phyloP scores from a whole-genome alignment of 2,888 invertebrate genomes.

The Drosophila nigritarsus region DNA sequence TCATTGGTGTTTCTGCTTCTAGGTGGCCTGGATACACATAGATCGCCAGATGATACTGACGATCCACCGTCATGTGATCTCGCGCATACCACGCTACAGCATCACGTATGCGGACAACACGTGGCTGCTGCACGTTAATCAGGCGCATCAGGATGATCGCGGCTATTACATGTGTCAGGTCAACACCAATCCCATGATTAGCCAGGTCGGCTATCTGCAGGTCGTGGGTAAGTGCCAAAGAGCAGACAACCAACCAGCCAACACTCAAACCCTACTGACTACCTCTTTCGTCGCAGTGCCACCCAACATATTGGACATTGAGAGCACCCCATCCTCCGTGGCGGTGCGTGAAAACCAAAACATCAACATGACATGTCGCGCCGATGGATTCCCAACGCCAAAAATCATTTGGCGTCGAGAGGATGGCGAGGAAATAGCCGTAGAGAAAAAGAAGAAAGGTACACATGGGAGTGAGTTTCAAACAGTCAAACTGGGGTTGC shows the following conservation, averaged over 20 bases:
- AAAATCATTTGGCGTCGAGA: constrained; percentile 97
- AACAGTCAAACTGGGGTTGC: background rate
- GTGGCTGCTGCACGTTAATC: constrained; percentile 95
- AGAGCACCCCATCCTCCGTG: constrained; percentile 95
- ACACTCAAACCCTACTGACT: background rate
- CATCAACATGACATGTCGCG: constrained; percentile 95
- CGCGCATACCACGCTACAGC: constrained; percentile 95
- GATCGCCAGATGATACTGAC: constrained; percentile 97
- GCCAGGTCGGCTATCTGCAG: constrained; percentile 96
- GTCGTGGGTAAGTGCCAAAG: constrained; percentile 91
- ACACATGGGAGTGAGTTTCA: constrained; percentile 62
- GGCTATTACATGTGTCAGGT: constrained; percentile 89
- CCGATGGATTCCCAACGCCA: constrained; percentile 95
- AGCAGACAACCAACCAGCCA: background rate
- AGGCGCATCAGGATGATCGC: constrained; percentile 95
- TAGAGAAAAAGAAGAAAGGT: constrained; percentile 95
- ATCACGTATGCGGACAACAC: constrained; percentile 96
- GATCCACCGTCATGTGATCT: constrained; percentile 96
- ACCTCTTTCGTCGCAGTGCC: constrained; percentile 88
- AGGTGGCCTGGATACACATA: constrained; percentile 98
- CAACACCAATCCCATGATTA: constrained; percentile 97
- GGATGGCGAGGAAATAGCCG: constrained; percentile 93
- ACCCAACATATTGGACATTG: constrained; percentile 95
- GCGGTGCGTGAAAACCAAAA: constrained; percentile 97
- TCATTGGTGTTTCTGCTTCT: constrained; percentile 4